Base-by-base conservation (phyloP, 1,140 invertebrate genomes). In the Ptiloglossa arizonensis region DNA sequence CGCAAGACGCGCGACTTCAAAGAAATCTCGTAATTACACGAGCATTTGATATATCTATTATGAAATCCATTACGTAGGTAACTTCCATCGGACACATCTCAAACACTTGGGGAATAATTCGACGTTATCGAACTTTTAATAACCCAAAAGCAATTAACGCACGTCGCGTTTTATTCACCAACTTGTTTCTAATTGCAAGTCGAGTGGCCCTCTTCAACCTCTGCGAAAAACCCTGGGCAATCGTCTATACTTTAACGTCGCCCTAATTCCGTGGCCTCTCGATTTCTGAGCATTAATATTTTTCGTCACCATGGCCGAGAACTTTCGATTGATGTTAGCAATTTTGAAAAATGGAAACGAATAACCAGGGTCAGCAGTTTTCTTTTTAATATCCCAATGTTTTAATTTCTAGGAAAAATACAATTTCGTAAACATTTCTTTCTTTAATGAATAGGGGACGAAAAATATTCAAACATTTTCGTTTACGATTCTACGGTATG, bases 121-220 rank as follows among this genome's bases (percentile, higher is more conserved):
- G 22, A 29, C 48, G 48, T 41, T 6, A 48, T 73, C 32, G 17
- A 72, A 54, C 35, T 73, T 73, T 73, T 73, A 64, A 64, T 32
- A 64, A 64, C 13, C 13, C 19, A 32, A 46, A 54, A 73, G 60
- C 22, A 73, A 15, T 52, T 41, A 73, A 41, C 48, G 46, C 24
- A 22, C 59, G 17, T 35, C 13, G 35, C 17, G 24, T 41, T 41
- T 73, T 52, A 64, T 54, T 54, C 24, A n/a, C 19, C 59, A 0
- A 22, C 38, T 64, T 64, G 46, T 73, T 41, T 41, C 11, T 41
- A 41, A 41, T 73, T 64, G 22, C 22, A 52, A 64, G 24, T 64
- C 46, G 38, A 73, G 70, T 2, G 19, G 3, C 35, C 52, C 44
- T n/a, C 69, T 62, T 38, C 41, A 48, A 0, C 5, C n/a, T 22